A percentile compares a stretch with the other conserved stretches of the same genome.
Conservation (phyloP, 2,888 invertebrate species). For the Panopea generosa region DNA sequence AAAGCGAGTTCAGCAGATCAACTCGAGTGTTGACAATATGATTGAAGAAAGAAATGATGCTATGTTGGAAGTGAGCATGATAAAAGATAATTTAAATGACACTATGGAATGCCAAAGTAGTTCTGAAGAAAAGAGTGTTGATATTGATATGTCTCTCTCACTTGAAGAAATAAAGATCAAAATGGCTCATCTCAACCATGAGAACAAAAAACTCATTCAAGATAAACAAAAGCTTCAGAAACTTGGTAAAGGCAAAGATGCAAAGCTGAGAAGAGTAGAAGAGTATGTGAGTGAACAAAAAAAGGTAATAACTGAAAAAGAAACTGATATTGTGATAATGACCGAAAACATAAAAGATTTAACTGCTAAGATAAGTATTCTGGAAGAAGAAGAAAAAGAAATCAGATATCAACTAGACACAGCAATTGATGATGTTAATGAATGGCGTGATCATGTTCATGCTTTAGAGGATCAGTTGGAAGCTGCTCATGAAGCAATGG, state of each 20-base stretch:
- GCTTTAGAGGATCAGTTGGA: slow-evolving; percentile 55
- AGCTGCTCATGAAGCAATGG: slow-evolving; percentile 56
- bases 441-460: slow-evolving; percentile 56
- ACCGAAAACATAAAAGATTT: slow-evolving; percentile 62
- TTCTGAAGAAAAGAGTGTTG: slow-evolving; percentile 6
- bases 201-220: slow-evolving; percentile 56
- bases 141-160: slow-evolving; percentile 1
- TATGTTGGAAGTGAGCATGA: slow-evolving; percentile 18
- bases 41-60: slow-evolving; percentile 27
- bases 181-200: slow-evolving; percentile 41
- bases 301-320: slow-evolving; percentile 61
- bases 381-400: slow-evolving; percentile 58
- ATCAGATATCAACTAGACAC: slow-evolving; percentile 42
- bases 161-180: slow-evolving; percentile 39
- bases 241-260: slow-evolving; percentile 65
- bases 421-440: slow-evolving; percentile 52
- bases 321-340: slow-evolving; percentile 67
- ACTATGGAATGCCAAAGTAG: not conserved
- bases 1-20: slow-evolving; percentile 12
- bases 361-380: slow-evolving; percentile 31
- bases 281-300: slow-evolving; percentile 64
- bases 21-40: slow-evolving; percentile 24
- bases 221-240: slow-evolving; percentile 64
- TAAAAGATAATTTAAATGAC: slow-evolving; percentile 14
- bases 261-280: slow-evolving; percentile 68